These are phyloP conservation scores for Polyommatus icarus DNA, from an alignment of 2,888 invertebrate genomes.

Conservation along the genomic window DNA sequence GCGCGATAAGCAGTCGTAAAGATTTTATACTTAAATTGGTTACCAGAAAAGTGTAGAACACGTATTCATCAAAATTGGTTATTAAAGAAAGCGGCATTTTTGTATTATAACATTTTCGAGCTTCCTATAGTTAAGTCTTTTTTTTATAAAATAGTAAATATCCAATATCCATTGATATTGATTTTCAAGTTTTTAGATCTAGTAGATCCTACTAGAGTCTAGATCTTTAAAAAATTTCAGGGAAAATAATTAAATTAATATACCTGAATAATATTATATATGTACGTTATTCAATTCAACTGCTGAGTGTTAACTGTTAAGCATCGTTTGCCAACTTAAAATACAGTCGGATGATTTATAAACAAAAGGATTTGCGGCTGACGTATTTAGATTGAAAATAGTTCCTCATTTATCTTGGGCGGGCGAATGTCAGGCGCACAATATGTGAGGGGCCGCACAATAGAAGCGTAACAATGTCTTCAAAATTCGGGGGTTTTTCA, in stretches of 20 bases:
- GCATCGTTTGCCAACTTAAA: not conserved
- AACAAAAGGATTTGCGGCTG: slow-evolving; percentile 43
- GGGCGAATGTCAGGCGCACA: slow-evolving; percentile 63
- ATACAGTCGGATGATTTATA: not conserved
- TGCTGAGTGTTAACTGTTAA: not conserved
- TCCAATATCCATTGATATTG: too few relatives aligned
- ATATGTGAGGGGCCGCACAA: slow-evolving; percentile 57
- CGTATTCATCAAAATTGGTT: not conserved
- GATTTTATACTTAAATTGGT: not conserved
- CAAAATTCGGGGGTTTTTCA: slow-evolving; percentile 42
- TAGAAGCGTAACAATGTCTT: slow-evolving; percentile 45
- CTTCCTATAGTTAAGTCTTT: too few relatives aligned
- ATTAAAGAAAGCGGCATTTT: too few relatives aligned
- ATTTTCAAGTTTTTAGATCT: too few relatives aligned
- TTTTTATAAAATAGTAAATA: too few relatives aligned
- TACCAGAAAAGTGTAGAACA: not conserved
- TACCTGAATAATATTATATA: too few relatives aligned
- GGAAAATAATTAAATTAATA: too few relatives aligned
- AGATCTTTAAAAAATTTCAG: too few relatives aligned
- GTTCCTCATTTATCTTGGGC: slow-evolving; percentile 70
- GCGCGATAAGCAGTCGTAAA: slow-evolving; percentile 6
- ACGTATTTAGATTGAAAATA: slow-evolving; percentile 58
- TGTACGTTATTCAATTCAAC: not conserved
- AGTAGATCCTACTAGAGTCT: too few relatives aligned
- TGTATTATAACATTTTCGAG: too few relatives aligned